Evolutionary conservation across 2,888 invertebrate species (phyloP).

Genomic region (Cartodere bifasciata): DNA sequence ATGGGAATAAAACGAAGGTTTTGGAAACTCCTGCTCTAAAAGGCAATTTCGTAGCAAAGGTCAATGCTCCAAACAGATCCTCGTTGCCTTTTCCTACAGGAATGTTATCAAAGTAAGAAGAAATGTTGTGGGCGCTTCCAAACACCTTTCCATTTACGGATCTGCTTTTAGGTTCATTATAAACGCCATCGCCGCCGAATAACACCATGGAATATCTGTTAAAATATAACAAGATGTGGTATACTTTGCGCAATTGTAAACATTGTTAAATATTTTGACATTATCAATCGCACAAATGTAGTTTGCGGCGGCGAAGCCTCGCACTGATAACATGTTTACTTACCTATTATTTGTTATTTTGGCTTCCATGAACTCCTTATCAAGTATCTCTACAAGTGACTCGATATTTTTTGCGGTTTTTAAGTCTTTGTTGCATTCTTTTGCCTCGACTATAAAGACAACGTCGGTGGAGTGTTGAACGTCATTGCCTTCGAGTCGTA

Average conservation of each 20-base stretch:
- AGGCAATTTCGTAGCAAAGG: constrained; percentile 56
- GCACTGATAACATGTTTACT: too few relatives aligned
- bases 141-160: constrained; percentile 59
- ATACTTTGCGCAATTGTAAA: too few relatives aligned
- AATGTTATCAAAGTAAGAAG: constrained; percentile 56
- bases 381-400: constrained; percentile 50
- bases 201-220: constrained; percentile 71
- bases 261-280: too few relatives aligned
- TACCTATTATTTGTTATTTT: constrained; percentile 55
- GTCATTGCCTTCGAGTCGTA: constrained; percentile 43
- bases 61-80: constrained; percentile 67
- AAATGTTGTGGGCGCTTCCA: constrained; percentile 47
- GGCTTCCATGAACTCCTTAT: constrained; percentile 52
- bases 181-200: constrained; percentile 70
- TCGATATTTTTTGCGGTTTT: constrained; percentile 55
- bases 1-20: constrained; percentile 69
- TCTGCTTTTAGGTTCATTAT: constrained; percentile 57
- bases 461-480: constrained; percentile 67
- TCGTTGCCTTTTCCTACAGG: constrained; percentile 50
- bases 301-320: too few relatives aligned
- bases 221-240: too few relatives aligned
- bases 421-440: constrained; percentile 64
- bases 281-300: too few relatives aligned
- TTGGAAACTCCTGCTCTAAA: constrained; percentile 77
- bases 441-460: constrained; percentile 81